Evolutionary conservation across 1,140 invertebrate species (phyloP), one percentile per base, ranked within the genome.

Genomic region (Steinernema feltiae): DNA sequence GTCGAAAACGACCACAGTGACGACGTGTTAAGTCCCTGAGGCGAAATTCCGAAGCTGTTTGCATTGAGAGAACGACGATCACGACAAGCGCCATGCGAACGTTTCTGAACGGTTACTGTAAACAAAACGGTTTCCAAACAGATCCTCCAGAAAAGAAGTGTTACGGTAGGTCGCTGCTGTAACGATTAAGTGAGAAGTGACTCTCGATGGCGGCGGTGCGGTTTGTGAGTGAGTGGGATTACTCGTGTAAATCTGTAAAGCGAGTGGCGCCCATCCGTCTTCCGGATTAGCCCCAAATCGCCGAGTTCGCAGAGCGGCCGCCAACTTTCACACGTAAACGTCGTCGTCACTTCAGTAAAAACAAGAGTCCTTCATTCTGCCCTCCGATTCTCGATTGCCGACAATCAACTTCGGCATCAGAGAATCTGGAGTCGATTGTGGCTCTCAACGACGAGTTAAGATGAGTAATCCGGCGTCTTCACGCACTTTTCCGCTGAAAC

Each of bases 191-290:
- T n/a, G n/a, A n/a, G n/a, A 41, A 41, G 35, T 7, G 35, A 18
- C 18, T 18, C 35, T 41, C 53, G 53, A 63, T 17, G 53, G 7
- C n/a, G n/a, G n/a, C 24, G 53, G 53, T 27, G 24, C 24, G 53
- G 3, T 27, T 3, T 63, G 53, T 27, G 53, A 63, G 53, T 27
- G 12, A 27, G 7, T 3, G 15, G 53, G 53, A 63, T 63, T 63
- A 63, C 53, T 27, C 12, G 53, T 63, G 53, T 63, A 63, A 63
- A 63, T 63, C 53, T 63, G 53, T 63, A 63, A 63, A 63, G 53
- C 53, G 53, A 63, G 53, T 63, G 3, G 53, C 53, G 53, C 24
- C 53, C 12, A 63, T 63, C 53, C 53, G 24, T 63, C 53, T 63
- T 63, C 53, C 53, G 53, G 53, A 63, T 63, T 63, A 63, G 53